Evolutionary conservation across 2,113 vertebrate species (phyloP), one percentile per base, ranked within the genome.

Genomic region (Apeltes quadracus): DNA sequence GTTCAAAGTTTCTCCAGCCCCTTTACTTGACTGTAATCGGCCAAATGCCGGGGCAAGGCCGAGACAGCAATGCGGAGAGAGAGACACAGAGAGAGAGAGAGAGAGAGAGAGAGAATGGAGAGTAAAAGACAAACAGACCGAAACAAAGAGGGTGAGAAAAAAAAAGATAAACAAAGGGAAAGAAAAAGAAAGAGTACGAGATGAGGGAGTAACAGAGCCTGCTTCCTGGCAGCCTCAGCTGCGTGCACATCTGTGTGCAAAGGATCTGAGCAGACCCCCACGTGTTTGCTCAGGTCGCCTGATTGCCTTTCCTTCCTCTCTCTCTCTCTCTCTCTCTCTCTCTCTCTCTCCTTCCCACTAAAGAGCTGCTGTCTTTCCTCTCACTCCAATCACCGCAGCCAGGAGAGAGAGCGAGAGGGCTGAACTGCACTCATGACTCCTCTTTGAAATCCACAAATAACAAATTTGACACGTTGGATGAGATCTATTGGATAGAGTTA

Each of bases 291-390:
- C 91, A 90, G 90, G 90, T 93, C 84, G 88, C 87, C 87, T 92
- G 93, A 94, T 94, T 94, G 93, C 91, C 92, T 94, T 94, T 94
- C 93, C 93, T 94, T 94, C 93, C 93, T 92, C 89, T 34, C 32
- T 34, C 32, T 34, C 32, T 43, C 41, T 43, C 43, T 44, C 43
- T 44, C 43, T 44, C 43, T n/a, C n/a, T n/a, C n/a, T 43, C 41
- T 43, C 43, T 44, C 43, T 41, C 88, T 90, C 84, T 87, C 83
- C 89, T 75, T 90, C 86, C 87, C 85, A 88, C 85, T 90, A 91
- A 91, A 93, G 89, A 91, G 90, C 91, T 43, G 57, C 81, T 92
- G 90, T 92, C 92, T 92, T 93, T 93, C 93, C 92, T 91, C 88
- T 94, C 87, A 91, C 92, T 94, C 90, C 87, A 89, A 75, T 89